Percentiles rank a stretch among this genome's conserved stretches.
These are phyloP conservation scores for Ellobius talpinus DNA, from an alignment of 2,113 vertebrate genomes.

Conservation along the genomic window DNA sequence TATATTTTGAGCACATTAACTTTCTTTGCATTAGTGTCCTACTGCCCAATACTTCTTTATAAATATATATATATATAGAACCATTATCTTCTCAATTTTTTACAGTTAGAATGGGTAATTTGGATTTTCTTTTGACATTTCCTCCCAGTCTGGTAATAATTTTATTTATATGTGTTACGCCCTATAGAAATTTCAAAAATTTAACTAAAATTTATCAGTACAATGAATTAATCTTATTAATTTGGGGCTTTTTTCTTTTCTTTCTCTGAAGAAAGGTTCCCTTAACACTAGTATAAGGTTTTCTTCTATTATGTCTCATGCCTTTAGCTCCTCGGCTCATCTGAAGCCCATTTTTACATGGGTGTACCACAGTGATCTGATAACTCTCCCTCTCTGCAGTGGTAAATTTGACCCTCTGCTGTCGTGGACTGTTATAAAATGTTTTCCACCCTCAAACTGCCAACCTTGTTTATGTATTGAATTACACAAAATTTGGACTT, in stretches of 20 bases:
- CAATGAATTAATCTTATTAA: neutral
- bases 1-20: neutral
- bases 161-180: neutral
- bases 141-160: neutral
- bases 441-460: neutral
- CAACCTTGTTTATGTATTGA: neutral
- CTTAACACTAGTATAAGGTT: neutral
- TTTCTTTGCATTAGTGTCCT: constrained; percentile 7
- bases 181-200: constrained; percentile 36
- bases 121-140: constrained; percentile 26
- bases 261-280: constrained; percentile 1
- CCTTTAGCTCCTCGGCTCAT: neutral
- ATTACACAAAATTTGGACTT: constrained; percentile 25
- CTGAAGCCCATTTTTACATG: no score
- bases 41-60: neutral
- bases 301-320: neutral
- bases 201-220: neutral
- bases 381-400: neutral
- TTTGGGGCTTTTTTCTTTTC: neutral
- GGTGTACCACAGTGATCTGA: neutral
- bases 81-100: neutral
- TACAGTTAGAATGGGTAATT: neutral
- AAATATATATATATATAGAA: no score
- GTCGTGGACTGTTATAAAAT: neutral
- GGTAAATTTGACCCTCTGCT: neutral